A percentile compares a stretch with the other conserved stretches of the same genome.
Conservation (phyloP, 1,140 invertebrate species). For the Lucilia cuprina region DNA sequence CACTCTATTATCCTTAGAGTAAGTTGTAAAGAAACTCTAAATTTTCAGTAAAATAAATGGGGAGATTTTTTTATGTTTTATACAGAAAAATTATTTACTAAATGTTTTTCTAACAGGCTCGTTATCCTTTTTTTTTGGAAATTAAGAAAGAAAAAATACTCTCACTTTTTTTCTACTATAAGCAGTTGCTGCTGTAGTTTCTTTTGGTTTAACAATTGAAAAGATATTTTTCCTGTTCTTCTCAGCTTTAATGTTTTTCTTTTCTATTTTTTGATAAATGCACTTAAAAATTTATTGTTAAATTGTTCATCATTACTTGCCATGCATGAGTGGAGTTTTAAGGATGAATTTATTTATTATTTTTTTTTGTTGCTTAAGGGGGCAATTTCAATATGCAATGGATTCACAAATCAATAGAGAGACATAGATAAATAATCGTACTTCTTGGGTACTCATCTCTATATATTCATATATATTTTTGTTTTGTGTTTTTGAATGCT, state of each 20-base stretch:
- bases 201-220: neutral
- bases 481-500: neutral
- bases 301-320: neutral
- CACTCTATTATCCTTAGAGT: neutral
- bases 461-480: no score
- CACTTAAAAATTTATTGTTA: neutral
- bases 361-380: conserved; percentile 1
- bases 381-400: neutral
- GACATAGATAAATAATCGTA: neutral
- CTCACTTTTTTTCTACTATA: no score
- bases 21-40: neutral
- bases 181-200: neutral
- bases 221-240: neutral
- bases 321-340: neutral
- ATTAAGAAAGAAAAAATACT: no score
- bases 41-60: neutral
- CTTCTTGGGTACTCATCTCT: neutral
- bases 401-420: no score
- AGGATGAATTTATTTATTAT: neutral
- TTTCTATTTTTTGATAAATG: neutral
- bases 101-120: no score
- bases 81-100: no score
- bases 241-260: neutral
- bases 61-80: neutral
- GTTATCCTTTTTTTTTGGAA: no score